Conservation (phyloP, 2,888 invertebrate genomes). For the Rhopalosiphum nymphaeae region DNA sequence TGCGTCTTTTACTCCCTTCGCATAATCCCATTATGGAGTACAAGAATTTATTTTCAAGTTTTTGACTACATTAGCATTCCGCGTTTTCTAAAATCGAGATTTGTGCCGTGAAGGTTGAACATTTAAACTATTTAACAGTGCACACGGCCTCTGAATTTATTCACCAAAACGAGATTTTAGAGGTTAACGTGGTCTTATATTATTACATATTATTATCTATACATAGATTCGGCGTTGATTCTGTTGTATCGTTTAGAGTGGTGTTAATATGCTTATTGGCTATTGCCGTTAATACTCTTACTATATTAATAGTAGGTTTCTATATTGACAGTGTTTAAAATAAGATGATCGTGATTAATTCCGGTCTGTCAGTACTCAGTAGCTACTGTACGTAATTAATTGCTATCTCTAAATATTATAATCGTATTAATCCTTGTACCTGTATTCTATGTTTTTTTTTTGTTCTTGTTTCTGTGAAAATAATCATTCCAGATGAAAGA, state of each 20-base stretch:
- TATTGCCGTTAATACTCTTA: background rate
- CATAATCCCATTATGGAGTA: background rate
- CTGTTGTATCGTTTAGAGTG: background rate
- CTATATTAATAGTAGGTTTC: background rate
- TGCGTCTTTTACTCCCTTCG: background rate
- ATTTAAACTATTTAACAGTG: background rate
- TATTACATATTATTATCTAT: background rate
- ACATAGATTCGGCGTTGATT: background rate
- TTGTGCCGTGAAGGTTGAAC: background rate
- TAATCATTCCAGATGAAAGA: background rate
- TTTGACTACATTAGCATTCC: too few relatives aligned
- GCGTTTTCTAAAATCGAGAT: background rate
- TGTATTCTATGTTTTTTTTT: background rate
- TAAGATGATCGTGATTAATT: background rate
- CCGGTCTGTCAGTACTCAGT: background rate
- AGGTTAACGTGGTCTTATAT: background rate
- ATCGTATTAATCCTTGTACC: background rate
- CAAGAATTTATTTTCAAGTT: background rate
- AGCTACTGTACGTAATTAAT: background rate
- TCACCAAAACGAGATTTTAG: background rate
- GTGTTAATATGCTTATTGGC: background rate
- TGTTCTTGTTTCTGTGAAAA: background rate
- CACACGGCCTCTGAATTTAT: background rate
- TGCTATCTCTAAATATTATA: background rate
- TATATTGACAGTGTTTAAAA: background rate